phyloP scores from a whole-genome alignment of 2,113 vertebrate species.

The Pterocles burchelli region DNA sequence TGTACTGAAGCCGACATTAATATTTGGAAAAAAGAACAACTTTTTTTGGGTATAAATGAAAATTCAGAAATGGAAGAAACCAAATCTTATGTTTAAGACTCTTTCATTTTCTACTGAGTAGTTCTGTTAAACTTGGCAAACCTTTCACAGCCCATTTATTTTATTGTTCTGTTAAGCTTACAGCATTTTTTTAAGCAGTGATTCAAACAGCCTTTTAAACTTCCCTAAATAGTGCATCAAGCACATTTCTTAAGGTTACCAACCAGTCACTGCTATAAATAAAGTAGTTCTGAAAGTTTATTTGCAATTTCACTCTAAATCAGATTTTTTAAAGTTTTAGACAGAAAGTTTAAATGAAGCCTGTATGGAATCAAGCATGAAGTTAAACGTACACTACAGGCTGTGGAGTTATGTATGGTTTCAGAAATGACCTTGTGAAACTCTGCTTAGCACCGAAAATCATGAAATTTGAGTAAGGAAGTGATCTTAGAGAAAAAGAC shows the following conservation, averaged over 20 bases:
- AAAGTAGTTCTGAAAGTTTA: background rate
- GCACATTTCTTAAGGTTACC: background rate
- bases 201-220: background rate
- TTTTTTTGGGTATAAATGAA: background rate
- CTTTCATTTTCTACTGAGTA: background rate
- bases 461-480: background rate
- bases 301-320: background rate
- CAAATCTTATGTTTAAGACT: background rate
- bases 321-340: background rate
- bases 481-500: background rate
- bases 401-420: background rate
- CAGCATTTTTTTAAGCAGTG: background rate
- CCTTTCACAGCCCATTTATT: conserved; percentile 8
- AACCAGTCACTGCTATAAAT: background rate
- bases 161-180: conserved; percentile 15
- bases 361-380: background rate
- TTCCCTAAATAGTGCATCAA: background rate
- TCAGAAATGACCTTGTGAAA: background rate
- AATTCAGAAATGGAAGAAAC: background rate
- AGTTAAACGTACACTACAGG: background rate
- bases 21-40: background rate
- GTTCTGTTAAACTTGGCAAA: background rate
- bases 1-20: background rate
- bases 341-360: background rate
- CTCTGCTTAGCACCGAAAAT: background rate